phyloP scores from a whole-genome alignment of 1,140 invertebrate genomes.

The Metaphire vulgaris region DNA sequence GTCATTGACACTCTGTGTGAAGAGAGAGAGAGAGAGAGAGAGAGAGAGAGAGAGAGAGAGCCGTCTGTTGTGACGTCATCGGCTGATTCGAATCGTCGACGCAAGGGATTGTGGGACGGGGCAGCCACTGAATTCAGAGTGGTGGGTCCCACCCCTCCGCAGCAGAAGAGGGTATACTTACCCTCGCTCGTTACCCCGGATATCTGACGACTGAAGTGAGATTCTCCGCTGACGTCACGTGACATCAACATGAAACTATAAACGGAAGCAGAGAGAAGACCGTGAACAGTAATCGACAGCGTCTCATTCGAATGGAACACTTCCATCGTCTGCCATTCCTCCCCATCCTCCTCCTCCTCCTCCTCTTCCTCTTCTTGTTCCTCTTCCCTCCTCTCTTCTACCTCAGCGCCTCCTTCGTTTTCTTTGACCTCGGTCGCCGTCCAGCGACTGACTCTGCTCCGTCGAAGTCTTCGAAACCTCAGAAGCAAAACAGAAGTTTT shows the following conservation, averaged over 20 bases:
- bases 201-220: not conserved
- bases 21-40: not conserved
- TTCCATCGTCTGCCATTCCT: not conserved
- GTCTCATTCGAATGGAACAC: conserved; percentile 3
- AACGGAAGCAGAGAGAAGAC: conserved; percentile 5
- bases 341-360: not conserved
- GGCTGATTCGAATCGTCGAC: no score
- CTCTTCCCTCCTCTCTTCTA: not conserved
- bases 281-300: not conserved
- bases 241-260: conserved; percentile 24
- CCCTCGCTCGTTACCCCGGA: not conserved
- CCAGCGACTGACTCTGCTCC: no score
- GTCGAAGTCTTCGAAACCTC: not conserved
- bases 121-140: no score
- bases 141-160: no score
- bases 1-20: no score
- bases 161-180: no score
- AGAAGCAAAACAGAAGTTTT: not conserved
- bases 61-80: no score
- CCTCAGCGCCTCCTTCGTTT: not conserved
- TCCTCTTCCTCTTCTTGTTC: not conserved
- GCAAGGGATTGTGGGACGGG: no score
- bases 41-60: no score
- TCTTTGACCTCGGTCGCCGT: not conserved
- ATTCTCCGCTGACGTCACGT: conserved; percentile 7